A percentile compares a stretch with the other conserved stretches of the same genome.
phyloP scores from a whole-genome alignment of 2,113 vertebrate genomes.

The Piprites chloris region DNA sequence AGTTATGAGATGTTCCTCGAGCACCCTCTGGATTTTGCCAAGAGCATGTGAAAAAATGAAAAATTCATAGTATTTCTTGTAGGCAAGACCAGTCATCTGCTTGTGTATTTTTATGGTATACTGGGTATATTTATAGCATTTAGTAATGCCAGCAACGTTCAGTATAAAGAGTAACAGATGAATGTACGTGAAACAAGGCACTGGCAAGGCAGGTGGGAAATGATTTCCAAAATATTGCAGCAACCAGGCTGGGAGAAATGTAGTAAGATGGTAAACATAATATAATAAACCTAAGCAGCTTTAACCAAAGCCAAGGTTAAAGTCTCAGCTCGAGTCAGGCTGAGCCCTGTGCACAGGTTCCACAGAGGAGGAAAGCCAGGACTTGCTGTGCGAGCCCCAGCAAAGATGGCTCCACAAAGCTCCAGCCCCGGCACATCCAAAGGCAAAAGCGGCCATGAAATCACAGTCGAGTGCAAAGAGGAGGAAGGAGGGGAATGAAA shows the following conservation, averaged over 20 bases:
- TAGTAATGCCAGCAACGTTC: slow-evolving; percentile 27
- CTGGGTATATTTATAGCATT: slow-evolving; percentile 44
- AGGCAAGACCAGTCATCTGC: slow-evolving; percentile 45
- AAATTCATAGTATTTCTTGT: slow-evolving; percentile 48
- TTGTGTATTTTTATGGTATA: slow-evolving; percentile 19
- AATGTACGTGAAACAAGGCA: background rate
- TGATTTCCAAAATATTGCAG: background rate
- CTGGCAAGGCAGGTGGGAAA: slow-evolving; percentile 47
- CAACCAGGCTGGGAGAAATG: background rate
- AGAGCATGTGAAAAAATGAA: slow-evolving; percentile 34
- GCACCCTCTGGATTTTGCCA: slow-evolving; percentile 19
- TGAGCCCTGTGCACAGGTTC: accelerated
- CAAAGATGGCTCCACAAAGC: accelerated
- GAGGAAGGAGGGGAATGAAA: background rate
- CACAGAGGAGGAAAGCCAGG: background rate
- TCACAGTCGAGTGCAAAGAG: background rate
- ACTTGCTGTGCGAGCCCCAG: background rate
- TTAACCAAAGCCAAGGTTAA: background rate
- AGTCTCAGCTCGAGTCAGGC: background rate
- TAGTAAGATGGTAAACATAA: background rate
- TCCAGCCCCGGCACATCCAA: background rate
- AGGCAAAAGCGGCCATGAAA: background rate
- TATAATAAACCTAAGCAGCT: background rate
- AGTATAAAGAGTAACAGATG: slow-evolving; percentile 40
- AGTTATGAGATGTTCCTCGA: background rate